These are phyloP conservation scores for Orius insidiosus DNA, from an alignment of 1,140 invertebrate species.

Conservation along the genomic window DNA sequence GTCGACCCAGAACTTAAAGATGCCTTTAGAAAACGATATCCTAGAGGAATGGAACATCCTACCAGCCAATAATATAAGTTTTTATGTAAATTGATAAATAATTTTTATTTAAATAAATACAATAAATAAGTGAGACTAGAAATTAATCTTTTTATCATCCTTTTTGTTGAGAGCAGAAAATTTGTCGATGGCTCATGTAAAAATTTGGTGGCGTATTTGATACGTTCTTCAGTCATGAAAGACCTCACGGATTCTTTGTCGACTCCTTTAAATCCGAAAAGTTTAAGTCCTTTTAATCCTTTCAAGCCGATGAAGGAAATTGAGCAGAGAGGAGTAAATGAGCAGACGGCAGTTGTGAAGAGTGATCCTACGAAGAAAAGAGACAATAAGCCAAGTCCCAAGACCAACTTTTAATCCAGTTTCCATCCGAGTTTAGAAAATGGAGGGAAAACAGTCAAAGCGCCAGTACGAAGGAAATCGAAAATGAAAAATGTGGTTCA, in stretches of 20 bases:
- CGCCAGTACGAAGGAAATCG: conserved; percentile 14
- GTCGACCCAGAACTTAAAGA: conserved; percentile 83
- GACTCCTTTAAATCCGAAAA: conserved; percentile 3
- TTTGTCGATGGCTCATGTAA: conserved; percentile 44
- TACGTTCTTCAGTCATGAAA: conserved; percentile 28
- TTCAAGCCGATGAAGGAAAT: conserved; percentile 35
- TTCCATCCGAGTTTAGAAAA: conserved; percentile 23
- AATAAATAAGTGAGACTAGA: no score
- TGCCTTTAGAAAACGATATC: conserved; percentile 79
- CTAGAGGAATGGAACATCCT: conserved; percentile 62
- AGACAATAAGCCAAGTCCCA: conserved; percentile 33
- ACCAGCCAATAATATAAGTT: conserved; percentile 10
- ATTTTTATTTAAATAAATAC: no score
- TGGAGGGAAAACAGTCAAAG: conserved; percentile 18
- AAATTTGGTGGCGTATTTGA: conserved; percentile 38
- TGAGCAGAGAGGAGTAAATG: conserved; percentile 43
- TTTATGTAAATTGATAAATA: no score
- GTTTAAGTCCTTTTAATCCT: conserved; percentile 14
- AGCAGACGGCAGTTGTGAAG: conserved; percentile 39
- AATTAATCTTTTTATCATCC: background rate
- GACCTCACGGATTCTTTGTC: conserved; percentile 25
- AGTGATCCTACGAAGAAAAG: conserved; percentile 25
- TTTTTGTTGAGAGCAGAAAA: conserved; percentile 35
- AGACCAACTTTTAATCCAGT: conserved; percentile 31
- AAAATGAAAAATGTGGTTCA: conserved; percentile 14